Evolutionary conservation across 2,888 invertebrate species (phyloP).

Genomic region (Noctuana brunneofusca): DNA sequence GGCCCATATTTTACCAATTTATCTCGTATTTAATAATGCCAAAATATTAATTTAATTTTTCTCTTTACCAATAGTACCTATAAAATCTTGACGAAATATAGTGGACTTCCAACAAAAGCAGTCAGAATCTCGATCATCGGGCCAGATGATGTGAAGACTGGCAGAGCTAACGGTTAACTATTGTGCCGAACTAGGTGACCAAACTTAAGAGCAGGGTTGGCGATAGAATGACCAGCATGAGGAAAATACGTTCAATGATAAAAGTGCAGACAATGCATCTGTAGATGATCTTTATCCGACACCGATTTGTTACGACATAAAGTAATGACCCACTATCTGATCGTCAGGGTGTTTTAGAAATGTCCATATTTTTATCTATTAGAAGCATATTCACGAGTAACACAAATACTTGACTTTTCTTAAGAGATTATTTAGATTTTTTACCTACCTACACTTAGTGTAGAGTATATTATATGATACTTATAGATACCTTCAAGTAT

Average conservation of each 20-base stretch:
- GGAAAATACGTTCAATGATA: background rate
- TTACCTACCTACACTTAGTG: no score
- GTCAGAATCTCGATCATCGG: slow-evolving; percentile 26
- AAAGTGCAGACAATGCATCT: background rate
- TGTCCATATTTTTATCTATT: background rate
- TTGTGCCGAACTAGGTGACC: slow-evolving; percentile 31
- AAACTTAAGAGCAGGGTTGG: slow-evolving; percentile 20
- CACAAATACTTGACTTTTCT: no score
- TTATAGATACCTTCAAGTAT: no score
- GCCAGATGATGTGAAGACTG: slow-evolving; percentile 26
- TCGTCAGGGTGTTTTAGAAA: background rate
- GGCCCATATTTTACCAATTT: no score
- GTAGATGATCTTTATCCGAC: background rate
- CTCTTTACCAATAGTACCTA: no score
- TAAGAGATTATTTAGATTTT: no score
- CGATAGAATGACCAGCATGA: background rate
- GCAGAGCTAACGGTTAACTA: slow-evolving; percentile 31
- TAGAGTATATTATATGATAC: no score
- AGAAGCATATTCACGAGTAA: no score
- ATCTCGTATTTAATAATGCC: no score
- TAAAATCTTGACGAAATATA: background rate
- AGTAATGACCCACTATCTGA: background rate
- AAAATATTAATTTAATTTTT: no score
- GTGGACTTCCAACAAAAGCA: slow-evolving; percentile 10
- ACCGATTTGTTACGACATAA: background rate